A percentile compares a stretch with the other conserved stretches of the same genome.
Evolutionary conservation across 2,888 invertebrate species (phyloP).

Genomic region (Leptopilina drosophilae): DNA sequence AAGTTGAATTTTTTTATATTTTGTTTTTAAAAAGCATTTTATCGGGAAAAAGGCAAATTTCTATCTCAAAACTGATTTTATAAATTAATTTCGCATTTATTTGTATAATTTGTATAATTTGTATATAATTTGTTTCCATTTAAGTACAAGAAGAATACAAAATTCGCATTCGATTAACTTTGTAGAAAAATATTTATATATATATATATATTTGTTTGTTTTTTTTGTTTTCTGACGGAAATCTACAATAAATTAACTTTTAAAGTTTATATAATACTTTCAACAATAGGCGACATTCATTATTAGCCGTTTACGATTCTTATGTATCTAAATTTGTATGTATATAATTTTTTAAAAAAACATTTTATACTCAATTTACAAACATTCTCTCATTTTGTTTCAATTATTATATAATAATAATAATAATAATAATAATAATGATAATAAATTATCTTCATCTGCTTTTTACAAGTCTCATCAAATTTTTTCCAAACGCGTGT

Average conservation of each 20-base stretch:
- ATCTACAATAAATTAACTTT: background rate
- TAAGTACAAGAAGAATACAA: conserved; percentile 35
- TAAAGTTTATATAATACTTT: conserved; percentile 27
- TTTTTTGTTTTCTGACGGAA: background rate
- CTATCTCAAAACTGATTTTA: background rate
- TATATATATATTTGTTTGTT: too few species aligned
- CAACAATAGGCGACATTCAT: background rate
- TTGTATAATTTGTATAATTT: background rate
- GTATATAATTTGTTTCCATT: background rate
- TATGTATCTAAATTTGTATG: conserved; percentile 1
- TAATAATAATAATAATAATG: too few species aligned
- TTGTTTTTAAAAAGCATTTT: too few species aligned
- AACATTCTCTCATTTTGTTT: background rate
- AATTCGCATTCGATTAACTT: conserved; percentile 17
- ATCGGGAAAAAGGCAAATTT: too few species aligned
- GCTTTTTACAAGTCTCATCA: conserved; percentile 61
- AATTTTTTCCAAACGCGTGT: conserved; percentile 62
- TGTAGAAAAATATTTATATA: conserved; percentile 46
- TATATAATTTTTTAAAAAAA: conserved; percentile 23
- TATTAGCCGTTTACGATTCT: too few species aligned
- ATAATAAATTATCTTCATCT: conserved; percentile 3
- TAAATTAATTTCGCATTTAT: conserved; percentile 11
- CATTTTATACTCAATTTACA: conserved; percentile 12
- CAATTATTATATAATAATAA: background rate
- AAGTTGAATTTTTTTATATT: background rate